A percentile compares a stretch with the other conserved stretches of the same genome.
Evolutionary conservation across 2,113 vertebrate species (phyloP).

Genomic region (Phasianus colchicus): DNA sequence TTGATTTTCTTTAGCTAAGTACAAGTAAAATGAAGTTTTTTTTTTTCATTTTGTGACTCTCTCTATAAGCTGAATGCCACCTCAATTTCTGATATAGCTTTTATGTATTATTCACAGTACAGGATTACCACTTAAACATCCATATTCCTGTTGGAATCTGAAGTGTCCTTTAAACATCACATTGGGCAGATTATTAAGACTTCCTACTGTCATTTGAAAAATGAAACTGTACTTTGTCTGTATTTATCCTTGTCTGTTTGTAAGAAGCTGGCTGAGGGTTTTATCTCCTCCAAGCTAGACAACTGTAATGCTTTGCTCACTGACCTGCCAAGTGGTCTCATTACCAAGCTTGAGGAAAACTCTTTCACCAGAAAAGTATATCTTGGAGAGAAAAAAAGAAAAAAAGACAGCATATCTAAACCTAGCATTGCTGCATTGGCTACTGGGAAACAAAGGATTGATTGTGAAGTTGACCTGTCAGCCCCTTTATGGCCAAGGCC

Average conservation of each 20-base stretch:
- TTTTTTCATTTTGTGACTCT: neutral
- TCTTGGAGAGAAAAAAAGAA: neutral
- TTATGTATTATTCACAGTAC: conserved; percentile 1
- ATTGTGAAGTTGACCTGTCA: conserved; percentile 44
- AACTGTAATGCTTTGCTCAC: conserved; percentile 23
- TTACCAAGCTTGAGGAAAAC: conserved; percentile 40
- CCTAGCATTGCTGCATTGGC: neutral
- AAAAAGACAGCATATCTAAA: neutral
- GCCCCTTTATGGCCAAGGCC: conserved; percentile 19
- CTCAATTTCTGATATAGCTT: conserved; percentile 25
- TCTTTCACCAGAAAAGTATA: conserved; percentile 1
- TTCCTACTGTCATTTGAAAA: conserved; percentile 64
- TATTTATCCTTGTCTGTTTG: conserved; percentile 41
- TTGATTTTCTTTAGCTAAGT: conserved; percentile 1
- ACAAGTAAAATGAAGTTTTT: neutral
- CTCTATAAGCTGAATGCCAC: neutral
- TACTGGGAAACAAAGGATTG: conserved; percentile 49
- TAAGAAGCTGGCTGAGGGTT: conserved; percentile 49
- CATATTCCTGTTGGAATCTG: conserved; percentile 34
- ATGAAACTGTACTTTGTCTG: neutral
- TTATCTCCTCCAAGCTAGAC: conserved; percentile 44
- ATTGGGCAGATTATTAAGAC: conserved; percentile 61
- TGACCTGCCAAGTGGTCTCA: conserved; percentile 42
- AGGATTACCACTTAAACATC: conserved; percentile 45
- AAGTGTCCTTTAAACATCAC: conserved; percentile 47